These are phyloP conservation scores for Eupithecia inturbata DNA, from an alignment of 2,888 invertebrate species.

Conservation along the genomic window DNA sequence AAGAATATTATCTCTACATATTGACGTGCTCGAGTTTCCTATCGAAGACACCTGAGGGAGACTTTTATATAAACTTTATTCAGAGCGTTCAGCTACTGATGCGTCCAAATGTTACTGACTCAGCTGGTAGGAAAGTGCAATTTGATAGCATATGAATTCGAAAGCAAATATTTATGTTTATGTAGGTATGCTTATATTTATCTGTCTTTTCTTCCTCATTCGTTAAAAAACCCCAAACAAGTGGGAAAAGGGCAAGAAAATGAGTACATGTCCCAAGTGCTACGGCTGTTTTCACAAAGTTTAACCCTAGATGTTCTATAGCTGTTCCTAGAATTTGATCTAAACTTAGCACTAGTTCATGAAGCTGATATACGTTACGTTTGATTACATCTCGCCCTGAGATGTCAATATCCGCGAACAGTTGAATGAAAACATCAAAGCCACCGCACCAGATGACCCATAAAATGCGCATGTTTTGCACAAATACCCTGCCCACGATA, in stretches of 20 bases:
- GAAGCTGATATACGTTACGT: neutral
- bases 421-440: conserved; percentile 42
- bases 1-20: conserved; percentile 21
- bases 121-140: conserved; percentile 4
- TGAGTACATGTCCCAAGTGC: neutral
- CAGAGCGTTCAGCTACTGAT: neutral
- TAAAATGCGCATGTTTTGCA: conserved; percentile 44
- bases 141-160: neutral
- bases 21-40: conserved; percentile 14
- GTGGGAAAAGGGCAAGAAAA: neutral
- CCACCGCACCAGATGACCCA: conserved; percentile 37
- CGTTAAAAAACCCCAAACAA: neutral
- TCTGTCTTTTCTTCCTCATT: neutral
- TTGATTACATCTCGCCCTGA: conserved; percentile 8
- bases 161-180: neutral
- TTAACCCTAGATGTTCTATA: neutral
- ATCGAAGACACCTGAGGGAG: conserved; percentile 7
- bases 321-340: neutral
- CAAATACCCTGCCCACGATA: conserved; percentile 37
- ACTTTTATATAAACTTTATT: conserved; percentile 17
- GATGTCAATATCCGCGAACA: conserved; percentile 27
- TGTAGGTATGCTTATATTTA: neutral
- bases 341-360: conserved; percentile 9
- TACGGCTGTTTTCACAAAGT: neutral
- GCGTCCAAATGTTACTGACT: neutral